Percentiles rank a stretch among this genome's conserved stretches.
Evolutionary conservation across 2,888 invertebrate species (phyloP).

Genomic region (Silvanus unidentatus): DNA sequence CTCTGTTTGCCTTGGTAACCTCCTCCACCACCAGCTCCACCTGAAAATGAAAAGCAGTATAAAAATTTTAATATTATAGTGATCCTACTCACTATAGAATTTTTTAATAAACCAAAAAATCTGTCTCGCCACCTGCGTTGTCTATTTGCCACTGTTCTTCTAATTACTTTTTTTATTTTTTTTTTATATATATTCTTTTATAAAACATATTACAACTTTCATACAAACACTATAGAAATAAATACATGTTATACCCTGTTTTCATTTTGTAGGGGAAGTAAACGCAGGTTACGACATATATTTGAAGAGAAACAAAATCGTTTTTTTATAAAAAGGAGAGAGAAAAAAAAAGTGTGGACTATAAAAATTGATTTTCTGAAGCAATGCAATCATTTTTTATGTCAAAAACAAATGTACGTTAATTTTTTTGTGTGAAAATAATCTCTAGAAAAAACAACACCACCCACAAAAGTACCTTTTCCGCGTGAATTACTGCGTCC

Average conservation of each 20-base stretch:
- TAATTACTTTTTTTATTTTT: constrained; percentile 16
- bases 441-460: constrained; percentile 12
- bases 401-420: not conserved
- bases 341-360: not conserved
- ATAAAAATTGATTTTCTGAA: not conserved
- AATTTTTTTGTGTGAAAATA: constrained; percentile 2
- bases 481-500: constrained; percentile 79
- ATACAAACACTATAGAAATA: too few species aligned
- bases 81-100: constrained; percentile 35
- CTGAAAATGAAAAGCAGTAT: constrained; percentile 39
- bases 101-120: constrained; percentile 27
- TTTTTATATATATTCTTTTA: constrained; percentile 13
- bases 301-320: constrained; percentile 9
- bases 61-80: constrained; percentile 39
- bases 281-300: constrained; percentile 28
- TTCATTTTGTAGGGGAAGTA: too few species aligned
- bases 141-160: constrained; percentile 23
- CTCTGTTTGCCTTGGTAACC: constrained; percentile 66
- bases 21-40: constrained; percentile 25
- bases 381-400: not conserved
- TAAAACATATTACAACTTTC: constrained; percentile 13
- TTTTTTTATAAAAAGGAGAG: constrained; percentile 7
- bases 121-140: constrained; percentile 35
- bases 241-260: too few species aligned
- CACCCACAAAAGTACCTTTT: constrained; percentile 63